A percentile compares a stretch with the other conserved stretches of the same genome.
Conservation (phyloP, 2,113 vertebrate genomes). For the Egretta garzetta region DNA sequence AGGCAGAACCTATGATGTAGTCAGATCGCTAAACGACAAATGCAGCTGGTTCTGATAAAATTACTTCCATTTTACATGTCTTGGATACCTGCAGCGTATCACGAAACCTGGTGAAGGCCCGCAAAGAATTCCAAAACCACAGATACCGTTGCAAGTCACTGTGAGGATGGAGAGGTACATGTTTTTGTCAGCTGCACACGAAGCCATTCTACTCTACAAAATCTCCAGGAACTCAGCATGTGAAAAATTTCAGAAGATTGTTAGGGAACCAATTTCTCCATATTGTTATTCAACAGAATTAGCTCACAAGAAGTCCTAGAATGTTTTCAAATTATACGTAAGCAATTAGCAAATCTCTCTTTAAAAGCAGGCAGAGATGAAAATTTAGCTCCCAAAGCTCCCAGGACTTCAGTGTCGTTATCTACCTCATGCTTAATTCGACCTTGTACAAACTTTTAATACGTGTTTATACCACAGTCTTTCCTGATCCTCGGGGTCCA, state of each 20-base stretch:
- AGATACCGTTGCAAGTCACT: background rate
- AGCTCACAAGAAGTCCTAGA: background rate
- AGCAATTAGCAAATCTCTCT: background rate
- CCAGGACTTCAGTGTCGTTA: background rate
- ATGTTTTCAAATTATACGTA: background rate
- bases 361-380: background rate
- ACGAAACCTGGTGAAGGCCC: background rate
- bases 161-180: background rate
- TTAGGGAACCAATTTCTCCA: background rate
- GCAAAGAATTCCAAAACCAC: background rate
- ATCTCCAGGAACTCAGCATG: background rate
- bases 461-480: slow-evolving; percentile 81
- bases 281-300: background rate
- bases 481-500: slow-evolving; percentile 91
- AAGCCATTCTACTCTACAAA: background rate
- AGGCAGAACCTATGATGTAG: background rate
- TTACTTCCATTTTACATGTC: background rate
- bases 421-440: background rate
- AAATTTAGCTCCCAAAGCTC: background rate
- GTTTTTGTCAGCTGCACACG: background rate
- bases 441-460: background rate
- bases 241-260: background rate
- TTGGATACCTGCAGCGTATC: background rate
- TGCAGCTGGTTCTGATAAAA: background rate
- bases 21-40: background rate